Evolutionary conservation across 2,888 invertebrate species (phyloP), one percentile per base, ranked within the genome.

Genomic region (Cerceris rybyensis): DNA sequence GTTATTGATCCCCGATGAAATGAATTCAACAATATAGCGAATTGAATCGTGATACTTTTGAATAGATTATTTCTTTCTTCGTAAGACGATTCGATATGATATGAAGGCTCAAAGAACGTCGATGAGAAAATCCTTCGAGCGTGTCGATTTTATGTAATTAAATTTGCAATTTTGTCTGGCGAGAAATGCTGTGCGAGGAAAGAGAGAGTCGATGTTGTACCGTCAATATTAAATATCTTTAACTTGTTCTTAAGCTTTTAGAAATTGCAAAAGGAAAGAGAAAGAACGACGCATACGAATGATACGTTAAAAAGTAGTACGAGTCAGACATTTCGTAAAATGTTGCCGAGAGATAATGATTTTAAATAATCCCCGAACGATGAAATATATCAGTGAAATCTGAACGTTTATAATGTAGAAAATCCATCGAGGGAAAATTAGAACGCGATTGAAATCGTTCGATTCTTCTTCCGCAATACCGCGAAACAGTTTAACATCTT

Each of bases 91-190:
- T 66, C n/a, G 14, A 59, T 2, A 7, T 39, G 42, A 46, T 61
- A 7, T 52, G 49, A 41, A 42, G 71, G 59, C 60, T 57, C 46
- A 50, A 43, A 50, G 58, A 71, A 66, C 61, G 9, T 11, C 7
- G 66, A 67, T 72, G 71, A 64, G 71, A 66, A 75, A 75, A 75
- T 75, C 60, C 8, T 17, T 43, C 72, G 72, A 72, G 1, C 58
- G 13, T 42, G 13, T 42, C 58, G 66, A 61, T 72, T 71, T 71
- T 64, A 54, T 49, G 16, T 60, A 68, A 57, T 39, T n/a, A 46
- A 46, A 11, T 39, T 60, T 17, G 13, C 28, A 58, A n/a, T 69
- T 55, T 59, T 28, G 17, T 75, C 65, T 75, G 59, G 60, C 50
- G 28, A 50, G 70, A 50, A 7, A 28, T 14, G 7, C 55, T 17